These are phyloP conservation scores for Proctacanthus coquilletti DNA, from an alignment of 1,140 invertebrate species.

Conservation along the genomic window DNA sequence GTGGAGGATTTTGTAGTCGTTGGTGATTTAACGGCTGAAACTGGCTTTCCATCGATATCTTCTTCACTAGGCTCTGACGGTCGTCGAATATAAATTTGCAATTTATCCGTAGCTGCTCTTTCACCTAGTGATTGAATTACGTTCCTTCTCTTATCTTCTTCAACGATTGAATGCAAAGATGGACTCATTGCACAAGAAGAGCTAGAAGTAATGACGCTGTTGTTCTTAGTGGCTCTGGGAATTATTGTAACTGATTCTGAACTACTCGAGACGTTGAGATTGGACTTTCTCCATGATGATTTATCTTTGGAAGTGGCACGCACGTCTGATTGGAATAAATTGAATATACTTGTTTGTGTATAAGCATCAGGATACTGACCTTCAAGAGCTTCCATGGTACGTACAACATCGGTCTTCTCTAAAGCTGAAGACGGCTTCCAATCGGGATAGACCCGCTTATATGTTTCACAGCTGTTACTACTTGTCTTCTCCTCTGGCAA, in stretches of 20 bases:
- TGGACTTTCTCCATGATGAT: conserved; percentile 59
- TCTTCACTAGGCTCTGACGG: conserved; percentile 18
- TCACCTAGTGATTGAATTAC: conserved; percentile 30
- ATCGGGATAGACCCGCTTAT: conserved; percentile 52
- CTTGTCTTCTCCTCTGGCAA: conserved; percentile 43
- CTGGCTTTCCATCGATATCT: neutral
- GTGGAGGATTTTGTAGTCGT: neutral
- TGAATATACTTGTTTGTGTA: neutral
- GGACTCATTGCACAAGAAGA: conserved; percentile 13
- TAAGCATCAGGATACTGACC: conserved; percentile 34
- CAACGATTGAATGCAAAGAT: conserved; percentile 36
- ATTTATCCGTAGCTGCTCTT: conserved; percentile 30
- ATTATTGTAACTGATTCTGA: conserved; percentile 40
- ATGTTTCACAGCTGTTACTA: conserved; percentile 19
- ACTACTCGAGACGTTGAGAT: conserved; percentile 44
- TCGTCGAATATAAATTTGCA: conserved; percentile 38
- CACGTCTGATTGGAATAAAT: conserved; percentile 33
- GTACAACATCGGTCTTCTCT: conserved; percentile 67
- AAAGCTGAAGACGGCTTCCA: conserved; percentile 61
- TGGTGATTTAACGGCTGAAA: neutral
- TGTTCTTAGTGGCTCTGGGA: no score
- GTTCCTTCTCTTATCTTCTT: conserved; percentile 36
- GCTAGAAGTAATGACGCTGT: no score
- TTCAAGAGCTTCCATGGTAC: conserved; percentile 74
- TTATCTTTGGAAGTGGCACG: conserved; percentile 61